phyloP scores from a whole-genome alignment of 2,113 vertebrate species.

The Brachypodius melanocephalos region DNA sequence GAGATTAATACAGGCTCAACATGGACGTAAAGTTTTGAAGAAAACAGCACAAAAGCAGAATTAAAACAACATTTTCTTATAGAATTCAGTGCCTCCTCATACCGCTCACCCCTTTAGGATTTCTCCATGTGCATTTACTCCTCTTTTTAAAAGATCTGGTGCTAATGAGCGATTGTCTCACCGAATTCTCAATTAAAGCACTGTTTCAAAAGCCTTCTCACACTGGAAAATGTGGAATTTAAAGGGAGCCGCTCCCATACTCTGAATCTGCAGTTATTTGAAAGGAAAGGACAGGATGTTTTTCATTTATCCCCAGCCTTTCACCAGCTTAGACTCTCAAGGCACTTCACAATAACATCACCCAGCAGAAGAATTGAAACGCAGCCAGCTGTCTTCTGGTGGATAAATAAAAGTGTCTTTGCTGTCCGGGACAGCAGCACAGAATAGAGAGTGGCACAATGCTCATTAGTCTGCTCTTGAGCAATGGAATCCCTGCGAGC shows the following conservation, averaged over 20 bases:
- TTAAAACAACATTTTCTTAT: not conserved
- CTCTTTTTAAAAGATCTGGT: not conserved
- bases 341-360: constrained; percentile 32
- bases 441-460: not conserved
- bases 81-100: not conserved
- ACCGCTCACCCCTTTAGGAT: not conserved
- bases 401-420: constrained; percentile 24
- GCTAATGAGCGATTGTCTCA: not conserved
- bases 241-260: not conserved
- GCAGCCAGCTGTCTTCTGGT: constrained; percentile 35
- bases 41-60: not conserved
- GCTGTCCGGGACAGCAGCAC: not conserved
- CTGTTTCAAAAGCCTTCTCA: not conserved
- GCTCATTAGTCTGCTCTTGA: not conserved
- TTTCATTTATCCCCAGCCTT: constrained; percentile 45
- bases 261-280: not conserved
- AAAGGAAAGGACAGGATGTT: constrained; percentile 48
- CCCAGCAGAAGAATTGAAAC: constrained; percentile 52
- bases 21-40: not conserved
- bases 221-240: not conserved
- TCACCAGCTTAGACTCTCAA: constrained; percentile 41
- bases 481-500: not conserved
- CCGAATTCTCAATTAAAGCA: not conserved
- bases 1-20: not conserved
- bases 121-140: not conserved